Evolutionary conservation across 2,888 invertebrate genomes (phyloP), one percentile per base, ranked within the genome.

Genomic region (Dichetophora obliterata): DNA sequence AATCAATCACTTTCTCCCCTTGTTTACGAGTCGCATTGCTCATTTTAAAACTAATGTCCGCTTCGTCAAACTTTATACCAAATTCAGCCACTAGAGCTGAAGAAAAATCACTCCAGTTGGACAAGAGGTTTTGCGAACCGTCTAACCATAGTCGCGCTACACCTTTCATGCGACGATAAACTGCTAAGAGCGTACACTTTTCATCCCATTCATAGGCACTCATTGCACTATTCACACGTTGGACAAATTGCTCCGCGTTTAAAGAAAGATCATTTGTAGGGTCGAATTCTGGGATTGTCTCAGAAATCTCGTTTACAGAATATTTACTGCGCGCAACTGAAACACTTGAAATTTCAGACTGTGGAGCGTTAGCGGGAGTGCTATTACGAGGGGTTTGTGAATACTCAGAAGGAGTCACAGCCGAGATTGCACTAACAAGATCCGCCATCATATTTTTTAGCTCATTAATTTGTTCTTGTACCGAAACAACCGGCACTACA

Each of bases 221-320:
- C 2, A 73, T 69, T 16, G 76, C 70, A 0, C 57, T 65, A 31
- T 77, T 52, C 0, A 78, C 76, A 0, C 78, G 22, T 8, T 71
- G 22, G 1, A 76, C 52, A 37, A 79, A 77, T 24, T 77, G 79
- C 19, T 78, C 68, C 0, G 61, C 77, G 9, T 61, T 71, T 3
- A 79, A n/a, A n/a, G n/a, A n/a, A n/a, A n/a, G n/a, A n/a, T n/a
- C n/a, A n/a, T n/a, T n/a, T n/a, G n/a, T n/a, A n/a, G n/a, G n/a
- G n/a, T 16, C 16, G 75, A 77, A 37, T 37, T 37, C 37, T 75
- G 59, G 43, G 73, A 79, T 73, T 0, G 75, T 68, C n/a, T 77
- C 77, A 0, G 75, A 63, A 50, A 72, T 79, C 65, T 79, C 75
- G 52, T 52, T 73, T 5, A 79, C 75, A 0, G 76, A 70, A 70